phyloP scores from a whole-genome alignment of 2,113 vertebrate genomes.

The Upupa epops region DNA sequence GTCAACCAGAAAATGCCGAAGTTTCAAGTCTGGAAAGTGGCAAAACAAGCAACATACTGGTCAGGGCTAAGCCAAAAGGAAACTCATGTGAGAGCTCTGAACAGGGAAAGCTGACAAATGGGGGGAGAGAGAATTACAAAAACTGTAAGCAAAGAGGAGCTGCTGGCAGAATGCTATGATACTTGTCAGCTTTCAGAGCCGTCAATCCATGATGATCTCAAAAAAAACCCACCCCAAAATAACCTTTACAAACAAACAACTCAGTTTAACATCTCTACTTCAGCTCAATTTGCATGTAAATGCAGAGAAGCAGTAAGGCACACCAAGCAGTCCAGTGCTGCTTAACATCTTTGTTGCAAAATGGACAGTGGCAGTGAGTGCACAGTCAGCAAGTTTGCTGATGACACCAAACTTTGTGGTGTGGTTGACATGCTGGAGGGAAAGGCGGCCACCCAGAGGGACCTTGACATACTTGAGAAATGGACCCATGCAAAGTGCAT shows the following conservation, averaged over 20 bases:
- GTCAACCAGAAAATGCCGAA: slow-evolving; percentile 88
- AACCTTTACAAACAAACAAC: not conserved
- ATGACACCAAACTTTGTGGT: too few species aligned
- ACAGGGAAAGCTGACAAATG: not conserved
- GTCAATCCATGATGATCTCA: not conserved
- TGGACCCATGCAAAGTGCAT: too few species aligned
- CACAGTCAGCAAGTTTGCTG: too few species aligned
- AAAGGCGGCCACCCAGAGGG: too few species aligned
- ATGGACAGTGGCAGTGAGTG: too few species aligned
- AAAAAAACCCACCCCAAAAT: not conserved
- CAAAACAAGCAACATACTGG: slow-evolving; percentile 15
- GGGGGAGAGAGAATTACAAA: not conserved
- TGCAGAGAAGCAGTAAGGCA: not conserved
- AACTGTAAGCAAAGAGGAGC: not conserved
- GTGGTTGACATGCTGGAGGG: too few species aligned
- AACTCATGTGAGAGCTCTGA: not conserved
- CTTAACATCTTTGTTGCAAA: too few species aligned
- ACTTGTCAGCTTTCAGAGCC: not conserved
- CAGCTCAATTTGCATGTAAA: not conserved
- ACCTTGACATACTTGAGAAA: too few species aligned
- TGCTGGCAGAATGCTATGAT: not conserved
- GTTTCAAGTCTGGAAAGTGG: slow-evolving; percentile 80
- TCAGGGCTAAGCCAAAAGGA: slow-evolving; percentile 19
- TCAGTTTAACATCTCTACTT: not conserved
- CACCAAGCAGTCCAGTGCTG: not conserved